Evolutionary conservation across 2,888 invertebrate genomes (phyloP).

Genomic region (Drosophila prolongata): DNA sequence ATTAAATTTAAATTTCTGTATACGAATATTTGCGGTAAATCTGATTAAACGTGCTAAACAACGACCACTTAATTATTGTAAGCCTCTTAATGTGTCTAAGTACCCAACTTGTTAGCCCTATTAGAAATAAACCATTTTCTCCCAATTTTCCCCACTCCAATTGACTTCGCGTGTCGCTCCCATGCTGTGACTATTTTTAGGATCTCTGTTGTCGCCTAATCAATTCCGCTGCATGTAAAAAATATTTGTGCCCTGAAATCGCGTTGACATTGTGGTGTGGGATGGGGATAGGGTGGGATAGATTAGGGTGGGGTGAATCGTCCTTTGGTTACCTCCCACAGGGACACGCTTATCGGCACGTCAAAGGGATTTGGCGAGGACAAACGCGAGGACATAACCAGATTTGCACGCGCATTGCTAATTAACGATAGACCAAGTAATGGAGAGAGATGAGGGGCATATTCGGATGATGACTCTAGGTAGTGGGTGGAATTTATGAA

Average conservation of each 20-base stretch:
- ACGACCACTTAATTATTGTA: too few species aligned
- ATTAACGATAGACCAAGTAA: constrained; percentile 12
- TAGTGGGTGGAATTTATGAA: constrained; percentile 31
- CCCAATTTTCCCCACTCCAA: background rate
- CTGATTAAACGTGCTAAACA: too few species aligned
- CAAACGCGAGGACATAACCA: constrained; percentile 19
- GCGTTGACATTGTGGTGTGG: constrained; percentile 26
- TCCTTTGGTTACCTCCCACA: constrained; percentile 16
- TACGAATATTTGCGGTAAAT: too few species aligned
- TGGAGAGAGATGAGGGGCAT: too few species aligned
- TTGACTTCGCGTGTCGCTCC: constrained; percentile 33
- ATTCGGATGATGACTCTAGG: constrained; percentile 2
- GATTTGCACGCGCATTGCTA: constrained; percentile 38
- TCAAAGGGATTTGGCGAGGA: constrained; percentile 44
- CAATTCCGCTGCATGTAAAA: constrained; percentile 47
- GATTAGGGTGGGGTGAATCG: background rate
- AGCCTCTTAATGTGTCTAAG: too few species aligned
- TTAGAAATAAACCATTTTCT: background rate
- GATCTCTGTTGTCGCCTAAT: constrained; percentile 38
- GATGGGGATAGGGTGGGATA: background rate
- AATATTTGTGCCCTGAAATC: constrained; percentile 51
- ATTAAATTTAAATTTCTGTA: too few species aligned
- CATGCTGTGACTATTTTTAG: constrained; percentile 51
- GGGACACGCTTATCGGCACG: constrained; percentile 45
- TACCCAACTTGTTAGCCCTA: background rate